A percentile compares a stretch with the other conserved stretches of the same genome.
Evolutionary conservation across 2,797 vertebrate genomes (phyloP).

Genomic region (Tauraco hartlaubi): DNA sequence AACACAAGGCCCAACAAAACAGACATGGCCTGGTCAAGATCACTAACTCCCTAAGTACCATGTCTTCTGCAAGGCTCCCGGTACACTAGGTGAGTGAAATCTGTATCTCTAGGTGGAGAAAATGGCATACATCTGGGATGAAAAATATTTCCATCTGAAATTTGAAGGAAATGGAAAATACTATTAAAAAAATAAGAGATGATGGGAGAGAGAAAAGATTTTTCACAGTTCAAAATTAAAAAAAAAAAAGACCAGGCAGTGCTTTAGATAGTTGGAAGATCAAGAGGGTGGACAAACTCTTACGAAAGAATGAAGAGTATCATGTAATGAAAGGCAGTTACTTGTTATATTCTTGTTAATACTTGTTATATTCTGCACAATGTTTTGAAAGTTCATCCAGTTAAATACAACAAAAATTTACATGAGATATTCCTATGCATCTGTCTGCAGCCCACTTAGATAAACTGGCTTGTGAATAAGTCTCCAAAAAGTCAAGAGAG

Average conservation of each 20-base stretch:
- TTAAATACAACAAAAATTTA: background rate
- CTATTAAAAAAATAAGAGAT: background rate
- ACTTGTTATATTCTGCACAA: background rate
- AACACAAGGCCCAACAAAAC: background rate
- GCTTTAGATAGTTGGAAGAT: background rate
- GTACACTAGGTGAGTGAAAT: background rate
- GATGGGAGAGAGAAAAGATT: background rate
- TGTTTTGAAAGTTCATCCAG: background rate
- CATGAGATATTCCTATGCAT: background rate
- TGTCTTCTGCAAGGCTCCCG: background rate
- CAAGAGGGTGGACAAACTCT: background rate
- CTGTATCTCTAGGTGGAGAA: background rate
- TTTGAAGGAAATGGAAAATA: background rate
- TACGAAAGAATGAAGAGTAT: background rate
- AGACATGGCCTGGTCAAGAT: rapidly evolving
- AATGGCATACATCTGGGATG: background rate
- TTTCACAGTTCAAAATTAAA: background rate
- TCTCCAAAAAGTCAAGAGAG: background rate
- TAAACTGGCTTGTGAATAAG: background rate
- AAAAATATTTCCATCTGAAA: background rate
- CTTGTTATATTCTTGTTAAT: background rate
- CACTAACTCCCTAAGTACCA: background rate
- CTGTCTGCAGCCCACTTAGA: background rate
- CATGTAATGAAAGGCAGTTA: background rate
- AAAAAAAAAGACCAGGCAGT: background rate